These are phyloP conservation scores for Sorex fumeus DNA, from an alignment of 2,113 vertebrate species.

Conservation along the genomic window DNA sequence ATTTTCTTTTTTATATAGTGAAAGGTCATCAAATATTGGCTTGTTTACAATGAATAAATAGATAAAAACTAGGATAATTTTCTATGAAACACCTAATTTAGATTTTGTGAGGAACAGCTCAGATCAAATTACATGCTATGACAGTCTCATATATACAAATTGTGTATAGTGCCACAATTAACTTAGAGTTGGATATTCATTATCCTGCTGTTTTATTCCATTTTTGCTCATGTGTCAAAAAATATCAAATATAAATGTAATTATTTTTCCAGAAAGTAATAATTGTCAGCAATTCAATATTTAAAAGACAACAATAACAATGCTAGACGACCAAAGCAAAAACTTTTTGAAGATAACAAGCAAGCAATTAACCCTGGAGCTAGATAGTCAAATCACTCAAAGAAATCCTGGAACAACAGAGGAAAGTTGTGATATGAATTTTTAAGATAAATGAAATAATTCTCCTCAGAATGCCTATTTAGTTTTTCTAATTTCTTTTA, in stretches of 20 bases:
- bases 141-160: constrained; percentile 74
- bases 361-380: constrained; percentile 61
- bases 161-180: constrained; percentile 74
- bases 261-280: constrained; percentile 70
- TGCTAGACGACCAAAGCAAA: constrained; percentile 67
- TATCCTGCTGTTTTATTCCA: constrained; percentile 76
- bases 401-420: constrained; percentile 37
- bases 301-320: constrained; percentile 61
- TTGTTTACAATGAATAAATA: constrained; percentile 43
- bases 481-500: neutral
- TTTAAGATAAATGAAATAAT: constrained; percentile 44
- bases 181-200: constrained; percentile 73
- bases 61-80: constrained; percentile 29
- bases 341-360: constrained; percentile 67
- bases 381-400: constrained; percentile 39
- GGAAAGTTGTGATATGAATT: neutral
- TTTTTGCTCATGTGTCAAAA: constrained; percentile 78
- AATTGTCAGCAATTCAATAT: constrained; percentile 69
- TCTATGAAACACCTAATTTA: neutral
- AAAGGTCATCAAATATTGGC: neutral
- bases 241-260: constrained; percentile 77
- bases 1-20: constrained; percentile 1
- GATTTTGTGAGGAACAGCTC: constrained; percentile 53
- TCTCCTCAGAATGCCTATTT: neutral
- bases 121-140: constrained; percentile 68